Base-by-base conservation (phyloP, 92 coral and sea anemone species). In the Isaurus tuberculatus region DNA sequence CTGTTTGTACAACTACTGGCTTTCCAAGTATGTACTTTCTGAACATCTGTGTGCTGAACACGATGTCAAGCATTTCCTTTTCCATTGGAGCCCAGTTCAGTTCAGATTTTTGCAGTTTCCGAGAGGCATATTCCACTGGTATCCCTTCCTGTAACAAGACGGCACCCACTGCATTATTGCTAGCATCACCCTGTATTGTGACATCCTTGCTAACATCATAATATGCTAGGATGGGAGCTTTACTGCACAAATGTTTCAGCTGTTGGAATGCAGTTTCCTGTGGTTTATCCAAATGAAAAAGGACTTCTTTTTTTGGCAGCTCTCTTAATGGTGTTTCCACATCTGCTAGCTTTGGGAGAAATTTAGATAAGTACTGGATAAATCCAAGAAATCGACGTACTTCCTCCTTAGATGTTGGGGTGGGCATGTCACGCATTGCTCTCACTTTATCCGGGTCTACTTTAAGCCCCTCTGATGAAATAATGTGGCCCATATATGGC, bases 221-320 rank as follows among this genome's bases (percentile, higher is more conserved):
- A 53, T 83, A 90, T 4, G 93, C 89, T 61, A 78, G 64, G 42
- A 87, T 80, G 23, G 90, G 90, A n/a, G 93, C 88, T 87, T 57
- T 33, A 48, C 69, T 79, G 70, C 84, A 79, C 79, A 72, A 36
- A 43, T 79, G 73, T 49, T 83, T 70, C 70, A 70, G 71, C 8
- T 33, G 86, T 49, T 51, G 61, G 49, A 83, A 83, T 3, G 67
- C 87, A 20, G 69, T 30, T 79, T 60, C 73, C 15, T 79, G 73
- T 37, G 58, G 84, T 63, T 33, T 79, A 72, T 79, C 70, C 84
- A 57, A 16, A 46, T 64, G 84, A 33, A 68, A 68, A n/a, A 68
- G 27, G 23, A 68, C 73, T 15, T 68, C 72, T 22, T 68, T 67
- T n/a, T 70, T 79, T 49, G 83, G 51, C 27, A 89, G 86, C 65